Base-by-base conservation (phyloP, 37 sponge, comb jelly and placozoan genomes). In the Beroe ovata region DNA sequence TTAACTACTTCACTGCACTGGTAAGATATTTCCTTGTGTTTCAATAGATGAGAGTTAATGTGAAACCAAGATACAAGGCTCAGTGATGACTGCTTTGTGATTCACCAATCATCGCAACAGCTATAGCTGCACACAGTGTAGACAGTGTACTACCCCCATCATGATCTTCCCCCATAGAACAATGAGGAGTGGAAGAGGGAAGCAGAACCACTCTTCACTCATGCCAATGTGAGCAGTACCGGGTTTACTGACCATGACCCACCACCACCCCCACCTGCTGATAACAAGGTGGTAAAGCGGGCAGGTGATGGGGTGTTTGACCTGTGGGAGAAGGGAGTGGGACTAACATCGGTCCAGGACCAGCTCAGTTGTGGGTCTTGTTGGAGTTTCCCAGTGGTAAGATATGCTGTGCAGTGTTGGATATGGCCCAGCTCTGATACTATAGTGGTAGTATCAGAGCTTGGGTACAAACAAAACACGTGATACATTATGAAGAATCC, bases 91-190 rank as follows among this genome's bases (percentile, higher is more conserved):
- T n/a, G n/a, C n/a, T n/a, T n/a, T n/a, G n/a, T n/a, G n/a, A n/a
- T n/a, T n/a, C n/a, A n/a, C n/a, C n/a, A n/a, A n/a, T n/a, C n/a
- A n/a, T n/a, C n/a, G n/a, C n/a, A n/a, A n/a, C n/a, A n/a, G n/a
- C n/a, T n/a, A n/a, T n/a, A n/a, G n/a, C n/a, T n/a, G n/a, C n/a
- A n/a, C n/a, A n/a, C n/a, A n/a, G n/a, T n/a, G n/a, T n/a, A n/a
- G n/a, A n/a, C n/a, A n/a, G n/a, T n/a, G n/a, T n/a, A n/a, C n/a
- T n/a, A n/a, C n/a, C n/a, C n/a, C n/a, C n/a, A n/a, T n/a, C n/a
- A n/a, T n/a, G n/a, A n/a, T n/a, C n/a, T n/a, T n/a, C n/a, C 8
- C 35, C 38, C 38, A 8, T 54, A 77, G 84, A 77, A 77, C 28
- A 20, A 42, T 25, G 28, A 77, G 22, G 84, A 77, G 47, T 77